Conservation (phyloP, 2,113 vertebrate genomes). For the Genyomyrus donnyi region DNA sequence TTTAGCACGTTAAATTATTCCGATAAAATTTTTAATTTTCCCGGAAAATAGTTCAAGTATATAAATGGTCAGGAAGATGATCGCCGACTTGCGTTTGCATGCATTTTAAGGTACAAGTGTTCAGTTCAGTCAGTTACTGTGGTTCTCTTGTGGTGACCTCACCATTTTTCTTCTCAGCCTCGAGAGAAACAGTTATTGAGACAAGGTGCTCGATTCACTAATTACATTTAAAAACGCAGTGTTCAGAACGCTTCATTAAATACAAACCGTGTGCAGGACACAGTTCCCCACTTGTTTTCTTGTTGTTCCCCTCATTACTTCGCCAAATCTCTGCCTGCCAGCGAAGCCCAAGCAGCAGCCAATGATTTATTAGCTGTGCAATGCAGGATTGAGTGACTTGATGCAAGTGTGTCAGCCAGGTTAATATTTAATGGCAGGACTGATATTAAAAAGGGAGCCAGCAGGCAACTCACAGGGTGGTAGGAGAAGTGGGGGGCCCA, state of each 20-base stretch:
- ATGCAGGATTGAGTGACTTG: conserved; percentile 15
- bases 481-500: neutral
- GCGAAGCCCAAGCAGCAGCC: neutral
- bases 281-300: neutral
- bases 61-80: neutral
- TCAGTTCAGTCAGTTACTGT: neutral
- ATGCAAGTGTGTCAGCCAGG: conserved; percentile 22
- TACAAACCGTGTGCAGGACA: neutral
- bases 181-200: neutral
- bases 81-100: neutral
- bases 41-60: neutral
- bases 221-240: neutral
- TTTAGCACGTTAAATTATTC: neutral
- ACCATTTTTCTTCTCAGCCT: neutral
- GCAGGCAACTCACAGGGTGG: conserved; percentile 17
- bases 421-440: conserved; percentile 32
- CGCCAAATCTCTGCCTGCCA: neutral
- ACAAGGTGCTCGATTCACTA: neutral
- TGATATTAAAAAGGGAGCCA: conserved; percentile 17
- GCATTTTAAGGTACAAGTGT: neutral
- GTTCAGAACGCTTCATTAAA: neutral
- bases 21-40: neutral
- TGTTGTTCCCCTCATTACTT: neutral
- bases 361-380: conserved; percentile 20
- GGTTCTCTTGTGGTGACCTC: neutral